Percentiles rank a stretch among this genome's conserved stretches.
Conservation (phyloP, 2,888 invertebrate genomes). For the Cryptus armator region DNA sequence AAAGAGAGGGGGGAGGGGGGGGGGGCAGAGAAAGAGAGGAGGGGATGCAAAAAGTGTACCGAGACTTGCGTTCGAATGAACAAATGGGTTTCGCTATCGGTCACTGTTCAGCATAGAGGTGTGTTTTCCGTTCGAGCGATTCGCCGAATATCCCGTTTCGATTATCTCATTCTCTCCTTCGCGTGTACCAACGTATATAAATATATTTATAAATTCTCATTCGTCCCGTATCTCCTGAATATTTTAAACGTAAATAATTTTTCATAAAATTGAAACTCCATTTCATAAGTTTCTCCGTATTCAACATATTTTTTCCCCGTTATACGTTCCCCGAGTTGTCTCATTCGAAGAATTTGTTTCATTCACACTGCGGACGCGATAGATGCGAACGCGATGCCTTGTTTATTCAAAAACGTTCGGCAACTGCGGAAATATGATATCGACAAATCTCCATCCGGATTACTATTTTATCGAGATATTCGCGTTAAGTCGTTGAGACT, state of each 20-base stretch:
- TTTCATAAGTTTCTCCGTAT: background rate
- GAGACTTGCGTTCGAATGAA: background rate
- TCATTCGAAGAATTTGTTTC: too few relatives aligned
- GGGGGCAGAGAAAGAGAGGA: too few relatives aligned
- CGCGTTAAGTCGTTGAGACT: too few relatives aligned
- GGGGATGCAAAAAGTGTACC: background rate
- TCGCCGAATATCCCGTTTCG: constrained; percentile 24
- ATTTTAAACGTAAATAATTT: background rate
- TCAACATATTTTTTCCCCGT: background rate
- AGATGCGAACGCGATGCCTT: background rate
- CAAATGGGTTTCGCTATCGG: constrained; percentile 33
- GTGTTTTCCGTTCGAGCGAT: constrained; percentile 23
- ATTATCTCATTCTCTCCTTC: background rate
- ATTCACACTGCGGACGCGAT: too few relatives aligned
- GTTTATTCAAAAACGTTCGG: background rate
- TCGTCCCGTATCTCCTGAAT: background rate
- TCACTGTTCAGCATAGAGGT: constrained; percentile 9
- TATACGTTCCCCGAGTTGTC: too few relatives aligned
- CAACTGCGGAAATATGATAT: background rate
- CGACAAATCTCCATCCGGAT: background rate
- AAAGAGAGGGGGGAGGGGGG: background rate
- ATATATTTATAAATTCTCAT: constrained; percentile 6
- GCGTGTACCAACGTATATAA: background rate
- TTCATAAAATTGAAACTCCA: background rate
- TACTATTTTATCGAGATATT: too few relatives aligned